phyloP scores from a whole-genome alignment of 2,113 vertebrate species.

The Sebastes fasciatus region DNA sequence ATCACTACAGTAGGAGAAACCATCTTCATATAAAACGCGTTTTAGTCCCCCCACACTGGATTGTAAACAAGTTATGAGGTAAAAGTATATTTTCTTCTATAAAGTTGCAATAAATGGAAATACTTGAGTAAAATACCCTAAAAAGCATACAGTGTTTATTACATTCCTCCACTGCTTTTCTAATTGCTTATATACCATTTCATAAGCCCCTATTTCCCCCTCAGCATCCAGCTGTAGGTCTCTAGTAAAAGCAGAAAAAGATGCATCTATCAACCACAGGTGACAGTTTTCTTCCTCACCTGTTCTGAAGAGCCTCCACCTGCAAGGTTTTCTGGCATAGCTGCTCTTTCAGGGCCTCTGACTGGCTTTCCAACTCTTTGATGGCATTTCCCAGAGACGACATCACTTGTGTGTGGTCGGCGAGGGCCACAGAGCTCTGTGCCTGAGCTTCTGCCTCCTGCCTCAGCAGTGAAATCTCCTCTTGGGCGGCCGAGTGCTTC shows the following conservation, averaged over 20 bases:
- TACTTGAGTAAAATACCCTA: neutral
- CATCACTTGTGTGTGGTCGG: constrained; percentile 90
- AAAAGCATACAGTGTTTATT: neutral
- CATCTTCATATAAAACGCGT: neutral
- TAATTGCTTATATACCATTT: neutral
- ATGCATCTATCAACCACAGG: neutral
- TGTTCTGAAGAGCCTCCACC: constrained; percentile 88
- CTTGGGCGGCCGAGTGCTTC: constrained; percentile 81
- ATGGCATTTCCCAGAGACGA: constrained; percentile 86
- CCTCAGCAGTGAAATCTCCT: constrained; percentile 86
- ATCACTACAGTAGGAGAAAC: neutral
- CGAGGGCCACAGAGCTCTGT: constrained; percentile 86
- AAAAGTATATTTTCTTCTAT: neutral
- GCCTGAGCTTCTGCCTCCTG: constrained; percentile 89
- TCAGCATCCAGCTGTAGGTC: neutral
- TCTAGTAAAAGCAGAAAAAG: neutral
- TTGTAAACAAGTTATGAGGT: neutral
- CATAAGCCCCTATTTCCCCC: neutral
- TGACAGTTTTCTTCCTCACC: constrained; percentile 57
- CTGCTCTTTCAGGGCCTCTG: constrained; percentile 82
- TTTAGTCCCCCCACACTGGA: neutral
- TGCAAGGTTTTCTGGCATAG: constrained; percentile 86
- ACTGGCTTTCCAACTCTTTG: constrained; percentile 88
- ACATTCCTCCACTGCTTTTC: neutral
- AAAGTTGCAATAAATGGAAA: neutral